These are phyloP conservation scores for Periphyllus acericola DNA, from an alignment of 2,888 invertebrate species.

Conservation along the genomic window DNA sequence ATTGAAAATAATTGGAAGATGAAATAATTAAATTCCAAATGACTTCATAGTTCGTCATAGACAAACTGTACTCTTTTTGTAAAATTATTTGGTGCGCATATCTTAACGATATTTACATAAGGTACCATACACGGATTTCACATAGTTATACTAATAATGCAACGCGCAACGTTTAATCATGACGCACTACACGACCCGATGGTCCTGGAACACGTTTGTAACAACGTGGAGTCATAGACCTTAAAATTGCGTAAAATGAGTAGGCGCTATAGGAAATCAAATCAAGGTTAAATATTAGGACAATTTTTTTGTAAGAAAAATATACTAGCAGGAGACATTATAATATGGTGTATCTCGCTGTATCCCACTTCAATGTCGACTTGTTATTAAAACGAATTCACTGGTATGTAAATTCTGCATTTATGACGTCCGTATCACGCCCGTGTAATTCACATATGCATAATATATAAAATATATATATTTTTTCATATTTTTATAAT, in stretches of 20 bases:
- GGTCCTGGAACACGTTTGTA: no score
- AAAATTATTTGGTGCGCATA: no score
- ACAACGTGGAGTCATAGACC: neutral
- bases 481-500: no score
- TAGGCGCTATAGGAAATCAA: neutral
- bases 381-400: neutral
- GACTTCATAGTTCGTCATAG: no score
- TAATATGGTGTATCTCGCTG: neutral
- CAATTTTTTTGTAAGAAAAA: neutral
- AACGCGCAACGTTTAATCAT: no score
- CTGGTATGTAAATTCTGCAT: neutral
- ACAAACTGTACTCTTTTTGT: no score
- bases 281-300: neutral
- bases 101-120: no score
- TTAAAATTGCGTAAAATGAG: neutral
- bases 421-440: neutral
- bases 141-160: no score
- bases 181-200: no score
- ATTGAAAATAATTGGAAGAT: no score
- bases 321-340: neutral
- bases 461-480: neutral
- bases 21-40: no score
- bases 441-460: neutral
- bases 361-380: neutral
- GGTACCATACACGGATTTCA: no score